Evolutionary conservation across 2,888 invertebrate genomes (phyloP).

Genomic region (Phaonia tiefii): DNA sequence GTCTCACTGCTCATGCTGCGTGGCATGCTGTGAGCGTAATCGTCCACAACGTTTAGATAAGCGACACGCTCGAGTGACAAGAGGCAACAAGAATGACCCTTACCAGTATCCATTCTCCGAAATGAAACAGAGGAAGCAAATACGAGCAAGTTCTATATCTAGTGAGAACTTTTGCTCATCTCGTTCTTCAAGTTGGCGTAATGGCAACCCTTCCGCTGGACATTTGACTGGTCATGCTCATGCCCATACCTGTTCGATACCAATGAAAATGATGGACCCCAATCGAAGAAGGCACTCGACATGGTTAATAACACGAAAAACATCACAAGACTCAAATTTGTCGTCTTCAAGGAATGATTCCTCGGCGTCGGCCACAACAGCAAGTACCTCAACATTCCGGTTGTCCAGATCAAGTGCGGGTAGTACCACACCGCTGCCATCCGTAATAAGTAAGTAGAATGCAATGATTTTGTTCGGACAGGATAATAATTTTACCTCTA

Average conservation of each 20-base stretch:
- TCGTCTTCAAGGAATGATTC: constrained; percentile 95
- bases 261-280: constrained; percentile 85
- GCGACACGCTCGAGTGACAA: constrained; percentile 71
- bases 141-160: constrained; percentile 90
- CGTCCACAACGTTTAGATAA: constrained; percentile 69
- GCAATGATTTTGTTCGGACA: background rate
- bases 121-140: constrained; percentile 86
- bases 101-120: constrained; percentile 89
- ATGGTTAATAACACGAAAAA: constrained; percentile 94
- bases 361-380: constrained; percentile 93
- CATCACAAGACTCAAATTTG: constrained; percentile 94
- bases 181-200: constrained; percentile 92
- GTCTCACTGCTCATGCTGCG: constrained; percentile 69
- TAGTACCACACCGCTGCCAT: constrained; percentile 81
- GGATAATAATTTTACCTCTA: no score
- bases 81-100: constrained; percentile 83
- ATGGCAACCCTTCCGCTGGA: constrained; percentile 82
- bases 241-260: constrained; percentile 85
- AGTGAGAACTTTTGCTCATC: constrained; percentile 95
- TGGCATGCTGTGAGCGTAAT: constrained; percentile 62
- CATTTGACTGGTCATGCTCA: constrained; percentile 70
- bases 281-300: constrained; percentile 89
- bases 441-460: constrained; percentile 79
- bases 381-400: constrained; percentile 94
- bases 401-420: constrained; percentile 90